Percentiles rank a stretch among this genome's conserved stretches.
phyloP scores from a whole-genome alignment of 2,888 invertebrate genomes.

The Callinectes sapidus region DNA sequence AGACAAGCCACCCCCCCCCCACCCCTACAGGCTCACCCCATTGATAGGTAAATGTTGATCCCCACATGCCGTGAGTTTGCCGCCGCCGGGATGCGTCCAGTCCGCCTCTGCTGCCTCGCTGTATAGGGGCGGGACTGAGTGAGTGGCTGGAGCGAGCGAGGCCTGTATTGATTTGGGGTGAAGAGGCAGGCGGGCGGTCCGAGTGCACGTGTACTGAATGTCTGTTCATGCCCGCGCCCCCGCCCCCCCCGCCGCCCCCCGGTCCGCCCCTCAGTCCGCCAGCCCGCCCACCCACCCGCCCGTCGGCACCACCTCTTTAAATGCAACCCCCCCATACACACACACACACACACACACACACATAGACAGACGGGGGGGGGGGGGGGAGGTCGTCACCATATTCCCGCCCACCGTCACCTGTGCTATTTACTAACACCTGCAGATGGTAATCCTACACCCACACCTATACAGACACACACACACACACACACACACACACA shows the following conservation, averaged over 20 bases:
- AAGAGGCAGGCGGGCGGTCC: conserved; percentile 36
- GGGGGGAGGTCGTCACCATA: not conserved
- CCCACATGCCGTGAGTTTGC: not conserved
- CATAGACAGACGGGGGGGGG: not conserved
- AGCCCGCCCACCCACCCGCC: conserved; percentile 34
- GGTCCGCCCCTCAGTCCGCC: too few species aligned
- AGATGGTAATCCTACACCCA: not conserved
- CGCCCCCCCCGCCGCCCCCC: too few species aligned
- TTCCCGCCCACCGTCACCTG: not conserved
- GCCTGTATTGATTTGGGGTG: conserved; percentile 48
- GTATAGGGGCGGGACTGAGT: conserved; percentile 26
- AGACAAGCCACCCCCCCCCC: not conserved
- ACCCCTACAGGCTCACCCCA: not conserved
- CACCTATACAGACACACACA: not conserved
- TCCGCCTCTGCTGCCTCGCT: conserved; percentile 22
- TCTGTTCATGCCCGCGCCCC: conserved; percentile 34
- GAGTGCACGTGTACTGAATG: conserved; percentile 47
- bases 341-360: not conserved
- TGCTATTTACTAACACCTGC: not conserved
- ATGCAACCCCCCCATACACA: not conserved
- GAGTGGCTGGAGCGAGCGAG: not conserved
- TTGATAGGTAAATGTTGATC: not conserved
- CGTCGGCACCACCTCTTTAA: conserved; percentile 22
- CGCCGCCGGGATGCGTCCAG: not conserved
- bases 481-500: not conserved